A percentile compares a stretch with the other conserved stretches of the same genome.
Conservation (phyloP, 2,113 vertebrate genomes). For the Potamarius usumacintae region DNA sequence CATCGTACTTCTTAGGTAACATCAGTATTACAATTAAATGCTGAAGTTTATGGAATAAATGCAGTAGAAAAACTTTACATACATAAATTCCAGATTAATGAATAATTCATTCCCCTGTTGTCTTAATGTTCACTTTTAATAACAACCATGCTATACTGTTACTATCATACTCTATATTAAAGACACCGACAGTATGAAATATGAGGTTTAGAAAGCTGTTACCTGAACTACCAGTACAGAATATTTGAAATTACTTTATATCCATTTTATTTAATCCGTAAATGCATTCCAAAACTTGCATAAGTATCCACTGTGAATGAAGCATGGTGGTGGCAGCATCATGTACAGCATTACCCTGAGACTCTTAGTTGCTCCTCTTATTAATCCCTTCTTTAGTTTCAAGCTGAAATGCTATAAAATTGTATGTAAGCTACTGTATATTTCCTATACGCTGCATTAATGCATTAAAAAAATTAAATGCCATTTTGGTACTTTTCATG, state of each 20-base stretch:
- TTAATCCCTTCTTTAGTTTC: not conserved
- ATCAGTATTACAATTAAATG: not conserved
- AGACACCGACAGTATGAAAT: no score
- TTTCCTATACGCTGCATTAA: not conserved
- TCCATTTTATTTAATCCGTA: not conserved
- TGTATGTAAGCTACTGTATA: not conserved
- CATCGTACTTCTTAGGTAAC: not conserved
- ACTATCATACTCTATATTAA: not conserved
- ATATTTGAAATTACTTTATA: not conserved
- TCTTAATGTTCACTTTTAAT: not conserved
- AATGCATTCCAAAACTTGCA: not conserved
- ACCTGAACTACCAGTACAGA: not conserved
- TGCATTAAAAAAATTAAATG: no score
- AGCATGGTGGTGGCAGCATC: not conserved
- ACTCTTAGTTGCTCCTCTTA: not conserved
- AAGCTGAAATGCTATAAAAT: not conserved
- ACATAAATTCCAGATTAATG: not conserved
- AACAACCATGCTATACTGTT: no score
- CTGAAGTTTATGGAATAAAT: not conserved
- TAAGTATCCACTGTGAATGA: not conserved
- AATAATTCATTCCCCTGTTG: not conserved
- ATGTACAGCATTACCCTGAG: not conserved
- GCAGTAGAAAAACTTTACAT: not conserved
- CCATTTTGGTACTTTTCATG: not conserved
- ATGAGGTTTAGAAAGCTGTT: not conserved